phyloP scores from a whole-genome alignment of 92 coral and sea anemone species.

The Bergia puertoricense region DNA sequence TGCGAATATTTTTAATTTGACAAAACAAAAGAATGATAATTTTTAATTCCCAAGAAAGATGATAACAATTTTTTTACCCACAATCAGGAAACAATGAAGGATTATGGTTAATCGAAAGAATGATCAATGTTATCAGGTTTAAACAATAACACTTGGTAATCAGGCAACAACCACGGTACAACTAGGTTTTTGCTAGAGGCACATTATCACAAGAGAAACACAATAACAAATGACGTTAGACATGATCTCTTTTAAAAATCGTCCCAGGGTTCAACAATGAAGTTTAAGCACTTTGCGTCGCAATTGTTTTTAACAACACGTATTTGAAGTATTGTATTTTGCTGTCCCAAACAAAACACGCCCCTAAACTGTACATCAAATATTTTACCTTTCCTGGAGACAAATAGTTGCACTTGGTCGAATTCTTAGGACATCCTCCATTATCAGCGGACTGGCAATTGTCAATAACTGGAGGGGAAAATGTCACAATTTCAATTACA shows the following conservation, averaged over 20 bases:
- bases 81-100: too few species aligned
- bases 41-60: too few species aligned
- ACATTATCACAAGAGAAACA: not conserved
- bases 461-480: conserved; percentile 61
- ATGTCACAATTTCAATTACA: not conserved
- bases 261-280: too few species aligned
- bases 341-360: not conserved
- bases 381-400: conserved; percentile 76
- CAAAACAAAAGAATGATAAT: too few species aligned
- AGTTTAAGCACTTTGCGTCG: not conserved
- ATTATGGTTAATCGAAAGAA: too few species aligned
- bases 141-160: too few species aligned
- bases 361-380: not conserved
- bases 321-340: not conserved
- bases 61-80: too few species aligned
- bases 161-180: not conserved
- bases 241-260: too few species aligned
- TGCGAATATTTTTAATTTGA: too few species aligned
- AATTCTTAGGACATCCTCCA: conserved; percentile 82
- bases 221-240: not conserved
- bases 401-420: conserved; percentile 72
- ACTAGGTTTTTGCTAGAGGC: not conserved
- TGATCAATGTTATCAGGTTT: too few species aligned
- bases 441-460: conserved; percentile 74
- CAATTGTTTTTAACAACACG: not conserved